Evolutionary conservation across 2,113 vertebrate species (phyloP).

Genomic region (zebrafish (Danio rerio)): GRCz12tu NC_133197.1:35190501-35191000

Average conservation of each 20-base stretch:
- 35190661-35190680: too few relatives aligned
- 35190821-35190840: slow-evolving; percentile 16
- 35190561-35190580: too few relatives aligned
- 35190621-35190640: too few relatives aligned
- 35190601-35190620: too few relatives aligned
- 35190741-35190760: slow-evolving; percentile 39
- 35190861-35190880: not conserved
- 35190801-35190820: slow-evolving; percentile 48
- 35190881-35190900: slow-evolving; percentile 60
- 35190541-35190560: too few relatives aligned
- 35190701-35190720: not conserved
- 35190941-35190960: slow-evolving; percentile 64
- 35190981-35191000: slow-evolving; percentile 51
- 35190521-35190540: too few relatives aligned
- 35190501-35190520: too few relatives aligned
- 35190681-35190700: too few relatives aligned
- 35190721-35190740: slow-evolving; percentile 12
- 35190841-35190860: slow-evolving; percentile 2
- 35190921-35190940: slow-evolving; percentile 65
- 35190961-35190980: slow-evolving; percentile 61
- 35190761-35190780: slow-evolving; percentile 28
- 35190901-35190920: slow-evolving; percentile 56
- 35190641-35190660: too few relatives aligned
- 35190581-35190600: too few relatives aligned
- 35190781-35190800: slow-evolving; percentile 13